Evolutionary conservation across 2,113 vertebrate genomes (phyloP).

Genomic region (Thinocorus orbignyianus): DNA sequence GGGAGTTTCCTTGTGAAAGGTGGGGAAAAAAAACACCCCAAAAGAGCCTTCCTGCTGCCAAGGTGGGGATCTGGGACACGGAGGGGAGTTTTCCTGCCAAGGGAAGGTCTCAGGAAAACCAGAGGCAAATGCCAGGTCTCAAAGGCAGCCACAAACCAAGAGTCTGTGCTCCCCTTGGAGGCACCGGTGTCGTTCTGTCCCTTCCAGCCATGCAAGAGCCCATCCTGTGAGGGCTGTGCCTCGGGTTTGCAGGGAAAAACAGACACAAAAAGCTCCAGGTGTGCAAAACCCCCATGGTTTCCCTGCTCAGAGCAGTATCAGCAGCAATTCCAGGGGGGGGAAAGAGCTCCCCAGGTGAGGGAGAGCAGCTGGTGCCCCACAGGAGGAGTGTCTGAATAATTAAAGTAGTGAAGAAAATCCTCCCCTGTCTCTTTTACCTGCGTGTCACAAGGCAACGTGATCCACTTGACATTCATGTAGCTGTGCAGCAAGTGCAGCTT

Average conservation of each 20-base stretch:
- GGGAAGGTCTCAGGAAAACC: background rate
- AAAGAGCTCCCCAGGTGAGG: background rate
- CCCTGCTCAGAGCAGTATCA: background rate
- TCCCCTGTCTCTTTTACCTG: conserved; percentile 63
- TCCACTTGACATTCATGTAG: conserved; percentile 95
- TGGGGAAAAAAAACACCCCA: too few species aligned
- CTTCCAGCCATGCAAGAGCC: background rate
- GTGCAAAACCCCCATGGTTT: too few species aligned
- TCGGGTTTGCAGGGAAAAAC: fast-evolving
- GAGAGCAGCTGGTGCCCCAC: background rate
- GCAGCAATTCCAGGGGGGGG: background rate
- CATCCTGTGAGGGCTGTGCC: fast-evolving
- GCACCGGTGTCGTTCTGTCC: fast-evolving
- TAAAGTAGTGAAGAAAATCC: background rate
- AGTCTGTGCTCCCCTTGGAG: background rate
- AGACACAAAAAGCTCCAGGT: background rate
- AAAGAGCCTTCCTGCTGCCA: too few species aligned
- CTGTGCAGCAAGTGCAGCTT: conserved; percentile 93
- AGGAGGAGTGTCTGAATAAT: background rate
- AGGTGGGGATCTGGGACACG: background rate
- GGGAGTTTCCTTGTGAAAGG: background rate
- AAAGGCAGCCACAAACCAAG: background rate
- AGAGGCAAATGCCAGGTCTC: fast-evolving
- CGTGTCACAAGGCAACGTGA: conserved; percentile 88
- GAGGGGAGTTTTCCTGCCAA: background rate